Evolutionary conservation across 1,140 invertebrate species (phyloP).

Genomic region (Agrypnia vestita): DNA sequence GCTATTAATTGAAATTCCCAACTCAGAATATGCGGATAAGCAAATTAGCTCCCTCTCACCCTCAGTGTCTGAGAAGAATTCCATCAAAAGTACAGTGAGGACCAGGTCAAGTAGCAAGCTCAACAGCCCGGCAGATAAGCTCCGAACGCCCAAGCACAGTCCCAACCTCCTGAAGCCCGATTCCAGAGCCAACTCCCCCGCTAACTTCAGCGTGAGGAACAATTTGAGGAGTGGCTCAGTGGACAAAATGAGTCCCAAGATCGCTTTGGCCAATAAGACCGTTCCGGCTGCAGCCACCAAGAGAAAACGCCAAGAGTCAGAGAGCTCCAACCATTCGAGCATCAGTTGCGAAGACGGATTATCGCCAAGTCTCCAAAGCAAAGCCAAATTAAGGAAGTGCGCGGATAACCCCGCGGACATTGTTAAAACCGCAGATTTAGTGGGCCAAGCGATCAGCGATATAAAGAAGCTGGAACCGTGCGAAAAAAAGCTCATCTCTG

Average conservation of each 20-base stretch:
- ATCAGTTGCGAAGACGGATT: constrained; percentile 76
- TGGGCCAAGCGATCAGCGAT: constrained; percentile 72
- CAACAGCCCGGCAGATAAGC: constrained; percentile 79
- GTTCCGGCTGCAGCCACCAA: constrained; percentile 70
- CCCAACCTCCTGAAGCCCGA: constrained; percentile 71
- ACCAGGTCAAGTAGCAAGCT: constrained; percentile 82
- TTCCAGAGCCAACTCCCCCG: constrained; percentile 69
- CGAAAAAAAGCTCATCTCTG: background rate
- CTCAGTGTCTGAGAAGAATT: constrained; percentile 66
- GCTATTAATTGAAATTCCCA: constrained; percentile 84
- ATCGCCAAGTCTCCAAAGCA: constrained; percentile 63
- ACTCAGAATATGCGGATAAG: constrained; percentile 74
- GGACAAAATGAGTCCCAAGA: constrained; percentile 68
- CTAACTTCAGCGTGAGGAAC: constrained; percentile 64
- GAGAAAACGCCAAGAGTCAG: constrained; percentile 84
- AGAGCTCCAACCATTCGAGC: constrained; percentile 79
- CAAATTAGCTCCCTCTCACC: constrained; percentile 71
- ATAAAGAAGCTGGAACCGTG: background rate
- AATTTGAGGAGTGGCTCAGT: constrained; percentile 67
- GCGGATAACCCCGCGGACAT: constrained; percentile 80
- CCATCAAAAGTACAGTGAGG: constrained; percentile 72
- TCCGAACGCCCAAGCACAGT: constrained; percentile 76
- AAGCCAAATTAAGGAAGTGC: constrained; percentile 76
- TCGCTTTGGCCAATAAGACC: constrained; percentile 60
- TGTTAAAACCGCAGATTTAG: constrained; percentile 71